Evolutionary conservation across 2,888 invertebrate species (phyloP).

Genomic region (Deilephila porcellus): DNA sequence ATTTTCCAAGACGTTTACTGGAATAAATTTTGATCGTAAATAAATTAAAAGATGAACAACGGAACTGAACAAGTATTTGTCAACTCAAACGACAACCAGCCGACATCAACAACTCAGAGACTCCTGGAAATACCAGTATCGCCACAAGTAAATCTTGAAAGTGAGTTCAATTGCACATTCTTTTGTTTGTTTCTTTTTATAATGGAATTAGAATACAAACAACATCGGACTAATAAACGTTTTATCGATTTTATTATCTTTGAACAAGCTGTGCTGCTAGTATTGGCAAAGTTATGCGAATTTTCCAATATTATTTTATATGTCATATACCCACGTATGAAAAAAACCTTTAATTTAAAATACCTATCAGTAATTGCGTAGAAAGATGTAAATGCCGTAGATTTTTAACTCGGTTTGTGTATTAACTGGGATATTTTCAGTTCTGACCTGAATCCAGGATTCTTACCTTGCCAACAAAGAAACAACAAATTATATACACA

Average conservation of each 20-base stretch:
- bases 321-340: too few species aligned
- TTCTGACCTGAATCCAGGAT: too few species aligned
- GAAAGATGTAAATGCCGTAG: too few species aligned
- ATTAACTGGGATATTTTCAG: too few species aligned
- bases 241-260: background rate
- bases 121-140: constrained; percentile 33
- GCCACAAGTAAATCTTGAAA: constrained; percentile 49
- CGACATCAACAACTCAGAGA: constrained; percentile 40
- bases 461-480: too few species aligned
- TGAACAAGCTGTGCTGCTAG: background rate
- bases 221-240: background rate
- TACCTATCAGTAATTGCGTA: too few species aligned
- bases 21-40: background rate
- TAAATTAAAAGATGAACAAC: constrained; percentile 50
- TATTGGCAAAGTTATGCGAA: too few species aligned
- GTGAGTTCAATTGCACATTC: constrained; percentile 42
- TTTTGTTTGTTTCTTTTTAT: constrained; percentile 8
- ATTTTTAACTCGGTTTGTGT: too few species aligned
- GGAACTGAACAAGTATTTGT: constrained; percentile 55
- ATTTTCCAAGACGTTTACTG: background rate
- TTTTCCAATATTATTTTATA: too few species aligned
- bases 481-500: too few species aligned
- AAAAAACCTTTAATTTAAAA: too few species aligned
- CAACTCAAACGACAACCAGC: constrained; percentile 39
- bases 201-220: background rate